Evolutionary conservation across 2,113 vertebrate species (phyloP), one percentile per base, ranked within the genome.

Genomic region (Hippoglossus stenolepis): DNA sequence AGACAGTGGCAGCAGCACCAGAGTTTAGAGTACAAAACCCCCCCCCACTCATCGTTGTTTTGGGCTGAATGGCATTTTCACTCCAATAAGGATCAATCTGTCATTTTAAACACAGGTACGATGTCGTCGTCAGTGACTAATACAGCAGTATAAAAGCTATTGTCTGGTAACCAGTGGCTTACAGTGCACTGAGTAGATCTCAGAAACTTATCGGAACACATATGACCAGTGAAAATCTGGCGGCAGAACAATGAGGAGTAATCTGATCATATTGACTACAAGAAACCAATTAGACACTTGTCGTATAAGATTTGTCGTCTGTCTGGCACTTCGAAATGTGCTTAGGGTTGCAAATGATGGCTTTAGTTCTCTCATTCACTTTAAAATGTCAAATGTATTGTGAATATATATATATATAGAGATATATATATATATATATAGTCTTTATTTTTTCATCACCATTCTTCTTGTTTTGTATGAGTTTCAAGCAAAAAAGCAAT

Each of bases 311-410:
- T 91, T 91, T 57, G 68, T 89, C 80, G 21, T 91, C 83, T 74
- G 77, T 90, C 60, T 85, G 90, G 93, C 92, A 94, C 93, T 90
- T 94, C 84, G 83, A 89, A 94, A 95, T 96, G 95, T 97, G 97
- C 95, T 98, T 96, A 95, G 95, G 93, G 93, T 97, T 96, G 96
- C 96, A 97, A 97, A 95, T 95, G 95, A 99, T 98, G 97, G 97
- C 97, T 98, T 98, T 96, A 96, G 93, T 96, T 96, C 93, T 92
- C 93, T 94, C 93, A 86, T 94, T 91, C 93, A 85, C 66, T 93
- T 77, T 90, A 84, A 69, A 69, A 84, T 80, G 71, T 91, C 76
- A 17, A 14, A 58, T 58, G 68, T 75, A 86, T 66, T 87, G 79
- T 31, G 31, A 31, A 31, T 31, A 31, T 59, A 23, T 63, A 23